phyloP scores from a whole-genome alignment of 2,797 vertebrate genomes.

The Rhincodon typus region DNA sequence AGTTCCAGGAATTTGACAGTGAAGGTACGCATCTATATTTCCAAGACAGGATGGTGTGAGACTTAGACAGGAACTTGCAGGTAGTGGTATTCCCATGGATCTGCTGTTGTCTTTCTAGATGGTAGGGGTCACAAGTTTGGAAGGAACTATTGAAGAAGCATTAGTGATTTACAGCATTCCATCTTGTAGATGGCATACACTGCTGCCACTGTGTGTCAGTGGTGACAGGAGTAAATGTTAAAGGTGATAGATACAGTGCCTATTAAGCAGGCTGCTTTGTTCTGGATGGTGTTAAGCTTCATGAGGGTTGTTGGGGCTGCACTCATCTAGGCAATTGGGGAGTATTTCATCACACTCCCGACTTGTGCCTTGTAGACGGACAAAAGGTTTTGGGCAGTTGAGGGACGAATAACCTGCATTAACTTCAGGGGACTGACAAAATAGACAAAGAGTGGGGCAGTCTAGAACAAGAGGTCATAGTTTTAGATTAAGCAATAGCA shows the following conservation, averaged over 20 bases:
- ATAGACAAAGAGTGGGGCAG: too few species aligned
- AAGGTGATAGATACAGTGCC: not conserved
- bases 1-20: not conserved
- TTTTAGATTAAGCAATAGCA: too few species aligned
- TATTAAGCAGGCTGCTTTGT: not conserved
- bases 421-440: too few species aligned
- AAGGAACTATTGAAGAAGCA: too few species aligned
- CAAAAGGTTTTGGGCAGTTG: not conserved
- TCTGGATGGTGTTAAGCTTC: not conserved
- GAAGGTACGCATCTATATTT: not conserved
- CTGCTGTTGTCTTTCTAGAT: not conserved
- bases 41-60: not conserved
- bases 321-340: not conserved
- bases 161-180: too few species aligned
- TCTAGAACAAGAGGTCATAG: too few species aligned
- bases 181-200: not conserved
- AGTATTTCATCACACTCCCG: not conserved
- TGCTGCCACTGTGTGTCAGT: not conserved
- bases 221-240: not conserved
- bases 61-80: not conserved
- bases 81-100: not conserved
- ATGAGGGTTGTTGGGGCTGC: not conserved
- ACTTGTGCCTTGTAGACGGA: not conserved
- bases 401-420: not conserved
- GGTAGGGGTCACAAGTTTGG: not conserved